Evolutionary conservation across 2,113 vertebrate genomes (phyloP).

Genomic region (Sceloporus tristichus): DNA sequence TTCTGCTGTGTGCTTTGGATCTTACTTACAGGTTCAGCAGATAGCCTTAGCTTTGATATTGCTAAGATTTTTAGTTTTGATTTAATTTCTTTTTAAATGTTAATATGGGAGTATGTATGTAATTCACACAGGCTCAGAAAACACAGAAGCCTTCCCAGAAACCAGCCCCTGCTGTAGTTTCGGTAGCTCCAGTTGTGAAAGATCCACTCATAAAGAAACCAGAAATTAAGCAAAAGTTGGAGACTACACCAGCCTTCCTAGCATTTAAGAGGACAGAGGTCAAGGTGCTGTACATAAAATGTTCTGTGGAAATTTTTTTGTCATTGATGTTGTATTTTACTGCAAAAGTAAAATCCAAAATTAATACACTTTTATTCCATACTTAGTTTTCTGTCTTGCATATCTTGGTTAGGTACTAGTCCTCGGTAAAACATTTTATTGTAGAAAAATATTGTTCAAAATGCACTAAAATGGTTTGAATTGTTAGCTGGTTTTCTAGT

Average conservation of each 20-base stretch:
- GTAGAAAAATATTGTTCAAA: too few species aligned
- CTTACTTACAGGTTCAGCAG: background rate
- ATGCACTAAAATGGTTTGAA: too few species aligned
- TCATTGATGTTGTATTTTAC: background rate
- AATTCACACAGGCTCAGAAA: conserved; percentile 87
- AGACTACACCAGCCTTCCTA: conserved; percentile 89
- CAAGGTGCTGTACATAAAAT: conserved; percentile 82
- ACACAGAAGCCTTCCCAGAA: conserved; percentile 96
- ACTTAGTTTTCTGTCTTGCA: background rate
- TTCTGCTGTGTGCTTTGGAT: background rate
- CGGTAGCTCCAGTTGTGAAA: conserved; percentile 89
- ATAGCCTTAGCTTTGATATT: background rate
- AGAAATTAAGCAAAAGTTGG: conserved; percentile 91
- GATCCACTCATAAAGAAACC: conserved; percentile 94
- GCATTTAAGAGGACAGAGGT: conserved; percentile 98
- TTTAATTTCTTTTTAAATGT: background rate
- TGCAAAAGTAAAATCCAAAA: too few species aligned
- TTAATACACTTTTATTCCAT: background rate
- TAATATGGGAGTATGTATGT: background rate
- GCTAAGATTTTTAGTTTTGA: background rate
- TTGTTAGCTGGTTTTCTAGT: too few species aligned
- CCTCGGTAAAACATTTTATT: background rate
- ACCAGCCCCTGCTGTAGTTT: conserved; percentile 86
- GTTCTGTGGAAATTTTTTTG: conserved; percentile 1
- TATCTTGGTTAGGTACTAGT: background rate